Conservation (phyloP, 2,888 invertebrate genomes). For the Drosophila suboccidentalis region DNA sequence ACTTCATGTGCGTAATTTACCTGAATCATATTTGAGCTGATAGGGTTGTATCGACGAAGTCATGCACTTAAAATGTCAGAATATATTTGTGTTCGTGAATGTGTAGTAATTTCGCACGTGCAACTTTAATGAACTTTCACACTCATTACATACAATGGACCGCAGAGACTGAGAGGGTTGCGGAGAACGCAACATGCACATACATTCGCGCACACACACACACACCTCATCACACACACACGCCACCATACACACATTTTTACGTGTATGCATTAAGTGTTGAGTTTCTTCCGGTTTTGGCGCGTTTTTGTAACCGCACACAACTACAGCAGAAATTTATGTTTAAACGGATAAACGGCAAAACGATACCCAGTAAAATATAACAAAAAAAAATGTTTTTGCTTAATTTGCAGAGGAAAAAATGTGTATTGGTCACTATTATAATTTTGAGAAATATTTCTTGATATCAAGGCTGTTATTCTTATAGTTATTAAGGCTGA, state of each 20-base stretch:
- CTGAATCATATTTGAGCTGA: background rate
- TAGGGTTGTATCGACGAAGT: constrained; percentile 41
- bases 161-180: constrained; percentile 16
- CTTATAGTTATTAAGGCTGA: background rate
- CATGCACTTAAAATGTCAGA: constrained; percentile 65
- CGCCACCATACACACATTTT: background rate
- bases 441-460: no score
- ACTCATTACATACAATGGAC: constrained; percentile 70
- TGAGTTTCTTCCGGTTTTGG: constrained; percentile 53
- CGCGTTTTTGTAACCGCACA: constrained; percentile 53
- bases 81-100: background rate
- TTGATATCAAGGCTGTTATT: background rate
- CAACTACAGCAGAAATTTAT: background rate
- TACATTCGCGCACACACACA: constrained; percentile 31
- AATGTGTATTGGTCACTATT: no score
- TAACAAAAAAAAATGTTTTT: background rate
- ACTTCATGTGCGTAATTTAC: constrained; percentile 1
- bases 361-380: background rate
- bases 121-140: constrained; percentile 80
- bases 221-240: constrained; percentile 1
- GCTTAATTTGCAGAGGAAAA: background rate
- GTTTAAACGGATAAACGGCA: background rate
- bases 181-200: constrained; percentile 24
- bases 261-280: background rate
- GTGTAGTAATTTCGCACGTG: constrained; percentile 70